Base-by-base conservation (phyloP, 2,888 invertebrate genomes). In the Operophtera brumata region DNA sequence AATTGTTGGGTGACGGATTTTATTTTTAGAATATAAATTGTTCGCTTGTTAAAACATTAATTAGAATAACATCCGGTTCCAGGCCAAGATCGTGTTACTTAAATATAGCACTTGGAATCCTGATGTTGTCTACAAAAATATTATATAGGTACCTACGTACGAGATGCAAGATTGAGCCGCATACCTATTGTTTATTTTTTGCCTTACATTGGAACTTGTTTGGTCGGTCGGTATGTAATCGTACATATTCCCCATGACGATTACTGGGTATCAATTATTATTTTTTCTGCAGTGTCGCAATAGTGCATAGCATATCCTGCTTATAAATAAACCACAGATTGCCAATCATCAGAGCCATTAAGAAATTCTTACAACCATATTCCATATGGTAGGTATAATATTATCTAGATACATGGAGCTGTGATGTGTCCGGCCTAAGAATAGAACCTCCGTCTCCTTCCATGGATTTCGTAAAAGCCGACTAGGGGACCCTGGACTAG, bases 1-100 rank as follows among this genome's bases (percentile, higher is more conserved):
- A 30, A 56, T 49, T 44, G 56, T 34, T 57, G 36, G 41, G 39
- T 42, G 42, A 13, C 10, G 47, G 7, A 12, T 30, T 26, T 48
- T 59, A 61, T 61, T 59, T 54, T 44, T 59, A 51, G 43, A 48
- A 40, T 44, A 20, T 50, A 48, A 37, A 47, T 54, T 51, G 12
- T 20, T 45, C 32, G 28, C 37, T 10, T 25, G 11, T 36, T 30
- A 2, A 8, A 6, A 9, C 32, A 28, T 46, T 59, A 47, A 41
- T 50, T 59, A 49, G 11, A 11, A 42, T 13, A 25, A 30, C 41
- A 54, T 54, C 60, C 56, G 54, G 55, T 54, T 25, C 12, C 37
- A 48, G 13, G 35, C 34, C 0, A 10, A n/a, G 4, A 40, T 20
- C 4, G 39, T 3, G 14, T 39, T 12, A 8, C 39, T 1, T 9